phyloP scores from a whole-genome alignment of 2,888 invertebrate genomes.

The Aethes cnicana region DNA sequence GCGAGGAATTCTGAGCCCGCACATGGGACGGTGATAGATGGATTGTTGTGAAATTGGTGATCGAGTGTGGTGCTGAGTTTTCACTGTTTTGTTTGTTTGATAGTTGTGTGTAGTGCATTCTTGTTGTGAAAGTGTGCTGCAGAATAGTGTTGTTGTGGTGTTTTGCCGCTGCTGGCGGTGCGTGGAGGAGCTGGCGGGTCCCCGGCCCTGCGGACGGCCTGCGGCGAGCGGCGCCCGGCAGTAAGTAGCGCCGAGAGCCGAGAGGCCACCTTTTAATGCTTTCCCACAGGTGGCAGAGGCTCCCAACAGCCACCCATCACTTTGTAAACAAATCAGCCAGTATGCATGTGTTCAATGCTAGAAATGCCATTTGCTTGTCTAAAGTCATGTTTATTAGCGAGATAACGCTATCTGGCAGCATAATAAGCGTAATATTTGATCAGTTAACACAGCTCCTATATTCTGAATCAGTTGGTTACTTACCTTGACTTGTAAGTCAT shows the following conservation, averaged over 20 bases:
- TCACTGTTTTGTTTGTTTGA: conserved; percentile 62
- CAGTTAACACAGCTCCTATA: conserved; percentile 13
- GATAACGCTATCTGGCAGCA: conserved; percentile 27
- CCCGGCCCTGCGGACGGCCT: conserved; percentile 1
- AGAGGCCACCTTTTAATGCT: neutral
- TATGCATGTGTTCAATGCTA: neutral
- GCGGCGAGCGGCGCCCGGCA: conserved; percentile 3
- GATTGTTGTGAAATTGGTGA: conserved; percentile 43
- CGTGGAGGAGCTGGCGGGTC: conserved; percentile 16
- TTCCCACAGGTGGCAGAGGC: conserved; percentile 23
- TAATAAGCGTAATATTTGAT: conserved; percentile 29
- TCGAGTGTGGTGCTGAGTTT: conserved; percentile 48
- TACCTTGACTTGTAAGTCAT: no score
- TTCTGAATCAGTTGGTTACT: conserved; percentile 17
- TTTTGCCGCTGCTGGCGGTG: conserved; percentile 47
- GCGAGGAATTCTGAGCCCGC: conserved; percentile 59
- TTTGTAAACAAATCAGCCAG: conserved; percentile 12
- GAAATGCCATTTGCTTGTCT: conserved; percentile 1
- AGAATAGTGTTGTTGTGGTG: conserved; percentile 64
- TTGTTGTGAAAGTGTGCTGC: conserved; percentile 67
- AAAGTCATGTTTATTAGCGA: conserved; percentile 21
- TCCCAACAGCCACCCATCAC: conserved; percentile 4
- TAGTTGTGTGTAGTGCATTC: conserved; percentile 61
- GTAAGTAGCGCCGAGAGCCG: conserved; percentile 3
- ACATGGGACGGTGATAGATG: conserved; percentile 57